phyloP scores from a whole-genome alignment of 2,888 invertebrate genomes.

The Hemistola chrysoprasaria region DNA sequence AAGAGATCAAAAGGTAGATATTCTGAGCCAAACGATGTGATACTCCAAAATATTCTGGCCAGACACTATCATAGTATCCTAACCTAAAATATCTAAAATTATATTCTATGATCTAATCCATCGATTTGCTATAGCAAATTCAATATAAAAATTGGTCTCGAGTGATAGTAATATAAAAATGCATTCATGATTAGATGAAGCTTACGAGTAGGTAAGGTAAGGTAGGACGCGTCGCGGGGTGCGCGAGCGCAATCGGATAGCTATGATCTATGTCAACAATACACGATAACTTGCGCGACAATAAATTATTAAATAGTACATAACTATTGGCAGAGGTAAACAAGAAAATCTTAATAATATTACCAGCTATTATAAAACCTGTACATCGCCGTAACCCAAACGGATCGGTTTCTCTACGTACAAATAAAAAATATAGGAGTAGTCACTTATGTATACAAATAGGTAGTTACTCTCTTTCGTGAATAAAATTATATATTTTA shows the following conservation, averaged over 20 bases:
- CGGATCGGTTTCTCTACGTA: conserved; percentile 72
- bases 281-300: conserved; percentile 75
- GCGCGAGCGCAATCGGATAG: conserved; percentile 55
- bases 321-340: conserved; percentile 82
- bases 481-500: conserved; percentile 75
- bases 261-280: conserved; percentile 80
- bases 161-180: conserved; percentile 73
- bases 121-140: conserved; percentile 76
- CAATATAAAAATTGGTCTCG: conserved; percentile 79
- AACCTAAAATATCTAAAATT: conserved; percentile 81
- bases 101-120: conserved; percentile 77
- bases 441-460: conserved; percentile 77
- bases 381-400: conserved; percentile 81
- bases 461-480: conserved; percentile 77
- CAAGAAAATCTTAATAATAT: conserved; percentile 77
- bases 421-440: conserved; percentile 68
- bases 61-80: conserved; percentile 82
- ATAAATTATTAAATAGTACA: conserved; percentile 80
- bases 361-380: conserved; percentile 82
- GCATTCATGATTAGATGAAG: conserved; percentile 71
- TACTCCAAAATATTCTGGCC: conserved; percentile 81
- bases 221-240: conserved; percentile 3
- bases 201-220: conserved; percentile 40
- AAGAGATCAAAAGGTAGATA: conserved; percentile 80
- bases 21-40: conserved; percentile 82